Base-by-base conservation (phyloP, 2,888 invertebrate species). In the Eristalis pertinax region DNA sequence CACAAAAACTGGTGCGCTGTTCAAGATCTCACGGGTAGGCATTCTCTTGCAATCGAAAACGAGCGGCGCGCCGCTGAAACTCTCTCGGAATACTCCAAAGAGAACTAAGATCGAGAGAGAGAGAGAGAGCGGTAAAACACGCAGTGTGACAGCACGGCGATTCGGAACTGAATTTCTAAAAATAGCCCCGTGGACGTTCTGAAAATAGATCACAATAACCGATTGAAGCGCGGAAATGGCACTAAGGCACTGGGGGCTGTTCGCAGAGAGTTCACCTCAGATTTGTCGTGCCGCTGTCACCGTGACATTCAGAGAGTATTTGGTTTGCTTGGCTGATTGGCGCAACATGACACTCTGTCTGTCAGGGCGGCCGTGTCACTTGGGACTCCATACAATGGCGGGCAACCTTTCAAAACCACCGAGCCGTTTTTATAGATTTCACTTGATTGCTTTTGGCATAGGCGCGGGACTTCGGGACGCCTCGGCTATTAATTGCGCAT, bases 221-320 rank as follows among this genome's bases (percentile, higher is more conserved):
- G 43, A 60, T 58, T 67, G 64, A 15, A 65, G 65, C 60, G 43
- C 24, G 15, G 15, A n/a, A 43, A 43, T 50, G 19, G 4, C 50
- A 19, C 8, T n/a, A n/a, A 19, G 19, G 43, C n/a, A 19, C 7
- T 50, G 50, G 13, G 38, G 13, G 2, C 38, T 13, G 38, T 38
- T 38, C 38, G 38, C 13, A 13, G 38, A 38, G 32, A 8, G 32
- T 19, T 19, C 50, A 8, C 8, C 2, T 8, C 0, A 5, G 50
- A 50, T 13, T 70, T 70, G 11, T 43, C n/a, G 32, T 43, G 62
- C 29, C 29, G 65, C 15, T 63, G 41, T 81, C 69, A 19, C 74
- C 81, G 38, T 81, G 81, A 81, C 69, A 81, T 81, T 81, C 74
- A 67, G 38, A 75, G 62, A n/a, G 50, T 10, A 22, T 38, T 24